Evolutionary conservation across 2,113 vertebrate species (phyloP), one percentile per base, ranked within the genome.

Genomic region (Guaruba guarouba): DNA sequence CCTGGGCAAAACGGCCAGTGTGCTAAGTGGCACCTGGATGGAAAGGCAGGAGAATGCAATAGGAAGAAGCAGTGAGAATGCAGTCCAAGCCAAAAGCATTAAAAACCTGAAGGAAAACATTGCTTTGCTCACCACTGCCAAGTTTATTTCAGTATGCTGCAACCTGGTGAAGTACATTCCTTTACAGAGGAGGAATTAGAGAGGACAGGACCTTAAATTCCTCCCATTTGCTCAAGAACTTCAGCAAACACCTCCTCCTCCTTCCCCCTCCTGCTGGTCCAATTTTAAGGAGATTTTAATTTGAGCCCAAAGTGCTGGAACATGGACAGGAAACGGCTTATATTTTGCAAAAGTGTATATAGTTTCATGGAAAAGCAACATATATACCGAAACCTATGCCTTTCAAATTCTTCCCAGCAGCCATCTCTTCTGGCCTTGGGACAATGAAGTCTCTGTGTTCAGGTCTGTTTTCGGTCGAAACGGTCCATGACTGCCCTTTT

Each of bases 391-490:
- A 96, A 95, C 78, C 77, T 91, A 95, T 82, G 95, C 94, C 92
- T 97, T 97, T 95, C 93, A 94, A 85, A 96, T 95, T 96, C 96
- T 95, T 96, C 90, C 94, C 96, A 88, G 97, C 95, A 94, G 87
- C 94, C 96, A 96, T 95, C 93, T 88, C 95, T 95, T 78, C 97
- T 97, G 97, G 97, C 96, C 92, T 87, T 23, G 20, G 95, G 95
- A 98, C 98, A 98, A 97, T 97, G 97, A 93, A 94, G 92, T 39
- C 96, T 97, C 96, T 98, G 97, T 97, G 92, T 54, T 96, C 88
- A 93, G 84, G 82, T 91, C 96, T 94, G 94, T 8, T 95, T 96
- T 93, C 22, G 4, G 92, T 92, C 19, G 3, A 68, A 95, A 92
- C 1, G 8, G 95, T 69, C 67, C 85, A 97, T 95, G 95, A 97